Evolutionary conservation across 2,888 invertebrate species (phyloP).

Genomic region (Netelia melanura): DNA sequence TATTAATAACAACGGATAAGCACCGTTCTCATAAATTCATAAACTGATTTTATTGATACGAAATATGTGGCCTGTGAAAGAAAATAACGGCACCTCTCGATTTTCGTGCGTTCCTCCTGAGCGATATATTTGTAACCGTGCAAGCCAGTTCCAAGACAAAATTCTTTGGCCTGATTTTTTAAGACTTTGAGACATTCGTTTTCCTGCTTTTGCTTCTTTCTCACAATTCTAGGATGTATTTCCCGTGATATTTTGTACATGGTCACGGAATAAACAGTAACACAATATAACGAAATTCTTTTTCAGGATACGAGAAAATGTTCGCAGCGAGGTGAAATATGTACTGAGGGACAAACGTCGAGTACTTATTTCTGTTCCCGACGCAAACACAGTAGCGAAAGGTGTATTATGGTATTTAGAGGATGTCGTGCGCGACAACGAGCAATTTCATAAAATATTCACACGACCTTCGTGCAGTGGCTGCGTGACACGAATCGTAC

Average conservation of each 20-base stretch:
- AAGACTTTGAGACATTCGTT: slow-evolving; percentile 64
- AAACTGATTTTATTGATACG: not conserved
- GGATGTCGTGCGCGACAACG: slow-evolving; percentile 52
- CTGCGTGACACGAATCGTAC: slow-evolving; percentile 43
- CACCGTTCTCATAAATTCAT: not conserved
- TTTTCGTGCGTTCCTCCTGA: slow-evolving; percentile 86
- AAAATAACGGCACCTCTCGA: slow-evolving; percentile 86
- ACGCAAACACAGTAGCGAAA: slow-evolving; percentile 8
- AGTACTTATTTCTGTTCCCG: slow-evolving; percentile 15
- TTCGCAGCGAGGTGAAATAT: not conserved
- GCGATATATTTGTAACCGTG: slow-evolving; percentile 91
- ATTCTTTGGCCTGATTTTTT: slow-evolving; percentile 84
- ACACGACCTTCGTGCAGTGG: slow-evolving; percentile 65
- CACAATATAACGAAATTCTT: not conserved
- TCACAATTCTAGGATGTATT: slow-evolving; percentile 40
- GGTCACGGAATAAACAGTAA: not conserved
- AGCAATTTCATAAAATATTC: slow-evolving; percentile 75
- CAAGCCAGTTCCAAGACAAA: slow-evolving; percentile 89
- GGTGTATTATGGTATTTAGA: slow-evolving; percentile 53
- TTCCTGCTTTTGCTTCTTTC: slow-evolving; percentile 34
- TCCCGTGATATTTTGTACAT: slow-evolving; percentile 57
- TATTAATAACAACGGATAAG: not conserved
- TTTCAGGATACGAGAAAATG: not conserved
- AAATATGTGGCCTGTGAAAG: not conserved
- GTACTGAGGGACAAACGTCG: slow-evolving; percentile 26